A percentile compares a stretch with the other conserved stretches of the same genome.
Conservation (phyloP, 23 tunicate species). For the Corella eumyota region DNA sequence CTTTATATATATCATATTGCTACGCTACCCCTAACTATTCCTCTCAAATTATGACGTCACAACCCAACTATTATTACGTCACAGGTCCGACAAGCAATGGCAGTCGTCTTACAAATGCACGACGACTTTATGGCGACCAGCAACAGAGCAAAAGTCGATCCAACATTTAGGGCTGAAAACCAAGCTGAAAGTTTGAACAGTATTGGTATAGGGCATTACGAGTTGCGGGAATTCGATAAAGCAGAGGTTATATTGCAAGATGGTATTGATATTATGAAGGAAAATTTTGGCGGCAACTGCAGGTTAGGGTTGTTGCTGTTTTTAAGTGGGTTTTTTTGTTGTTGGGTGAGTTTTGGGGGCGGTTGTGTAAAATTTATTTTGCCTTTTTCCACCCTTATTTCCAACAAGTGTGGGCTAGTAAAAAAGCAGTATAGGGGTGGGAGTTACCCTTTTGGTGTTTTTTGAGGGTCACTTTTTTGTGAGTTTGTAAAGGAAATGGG, state of each 20-base stretch:
- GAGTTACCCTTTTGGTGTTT: too few species aligned
- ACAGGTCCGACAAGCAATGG: constrained; percentile 45
- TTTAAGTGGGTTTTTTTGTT: too few species aligned
- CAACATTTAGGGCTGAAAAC: constrained; percentile 36
- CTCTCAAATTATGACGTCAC: background rate
- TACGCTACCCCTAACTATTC: background rate
- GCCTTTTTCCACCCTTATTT: too few species aligned
- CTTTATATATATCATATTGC: too few species aligned
- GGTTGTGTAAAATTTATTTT: too few species aligned
- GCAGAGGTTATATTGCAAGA: constrained; percentile 23
- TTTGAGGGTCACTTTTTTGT: too few species aligned
- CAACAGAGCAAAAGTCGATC: constrained; percentile 35
- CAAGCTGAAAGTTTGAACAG: constrained; percentile 53
- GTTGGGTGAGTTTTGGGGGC: too few species aligned
- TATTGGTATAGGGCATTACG: constrained; percentile 58
- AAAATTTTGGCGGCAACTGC: constrained; percentile 34
- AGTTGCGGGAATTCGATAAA: constrained; percentile 41
- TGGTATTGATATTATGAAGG: constrained; percentile 39
- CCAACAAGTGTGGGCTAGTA: too few species aligned
- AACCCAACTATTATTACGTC: background rate
- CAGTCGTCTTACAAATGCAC: constrained; percentile 41
- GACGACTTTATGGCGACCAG: constrained; percentile 32
- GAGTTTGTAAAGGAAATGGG: too few species aligned
- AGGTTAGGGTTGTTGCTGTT: too few species aligned
- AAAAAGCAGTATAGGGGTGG: too few species aligned